Evolutionary conservation across 2,797 vertebrate species (phyloP).

Genomic region (Parauchenoglanis punctatus): DNA sequence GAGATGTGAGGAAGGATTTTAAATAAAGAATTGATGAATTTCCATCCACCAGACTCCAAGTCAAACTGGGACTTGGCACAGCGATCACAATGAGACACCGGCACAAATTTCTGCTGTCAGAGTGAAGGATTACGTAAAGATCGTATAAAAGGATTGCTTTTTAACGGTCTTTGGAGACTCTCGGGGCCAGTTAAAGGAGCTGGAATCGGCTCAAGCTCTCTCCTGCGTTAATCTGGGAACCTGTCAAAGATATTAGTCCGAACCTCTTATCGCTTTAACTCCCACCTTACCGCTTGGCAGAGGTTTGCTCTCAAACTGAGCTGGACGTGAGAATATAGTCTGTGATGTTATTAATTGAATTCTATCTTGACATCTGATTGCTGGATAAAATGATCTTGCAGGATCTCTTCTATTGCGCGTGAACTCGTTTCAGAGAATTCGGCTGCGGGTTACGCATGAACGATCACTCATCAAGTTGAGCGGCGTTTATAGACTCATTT

Average conservation of each 20-base stretch:
- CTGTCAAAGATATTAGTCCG: neutral
- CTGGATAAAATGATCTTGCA: neutral
- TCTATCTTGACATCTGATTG: neutral
- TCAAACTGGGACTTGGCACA: neutral
- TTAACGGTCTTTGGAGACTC: neutral
- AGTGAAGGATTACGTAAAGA: conserved; percentile 9
- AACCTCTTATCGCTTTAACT: neutral
- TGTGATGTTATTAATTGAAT: neutral
- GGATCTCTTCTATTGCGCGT: neutral
- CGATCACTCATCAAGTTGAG: neutral
- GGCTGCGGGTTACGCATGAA: neutral
- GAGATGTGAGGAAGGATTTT: neutral
- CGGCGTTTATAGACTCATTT: no score
- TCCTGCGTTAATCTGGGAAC: conserved; percentile 5
- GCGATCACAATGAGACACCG: neutral
- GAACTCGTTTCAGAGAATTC: neutral
- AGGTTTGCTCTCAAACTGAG: neutral
- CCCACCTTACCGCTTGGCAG: neutral
- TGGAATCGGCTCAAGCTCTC: neutral
- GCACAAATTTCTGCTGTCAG: neutral
- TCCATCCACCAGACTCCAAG: neutral
- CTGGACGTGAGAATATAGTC: neutral
- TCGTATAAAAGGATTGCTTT: neutral
- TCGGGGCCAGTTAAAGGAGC: neutral
- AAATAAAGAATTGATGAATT: neutral